Conservation (phyloP, 2,113 vertebrate genomes). For the Labeo catla region DNA sequence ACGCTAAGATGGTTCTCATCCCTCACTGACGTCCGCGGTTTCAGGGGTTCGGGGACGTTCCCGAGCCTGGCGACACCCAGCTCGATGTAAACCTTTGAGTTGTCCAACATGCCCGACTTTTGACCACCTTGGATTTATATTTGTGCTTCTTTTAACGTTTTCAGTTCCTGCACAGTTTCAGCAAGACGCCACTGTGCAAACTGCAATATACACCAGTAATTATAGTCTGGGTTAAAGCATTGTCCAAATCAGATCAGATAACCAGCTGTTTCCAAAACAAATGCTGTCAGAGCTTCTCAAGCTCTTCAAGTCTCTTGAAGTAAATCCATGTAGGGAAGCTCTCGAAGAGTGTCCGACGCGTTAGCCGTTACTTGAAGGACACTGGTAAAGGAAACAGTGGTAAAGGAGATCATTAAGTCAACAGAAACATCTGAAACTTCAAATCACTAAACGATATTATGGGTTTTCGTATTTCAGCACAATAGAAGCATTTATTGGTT, state of each 20-base stretch:
- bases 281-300: neutral
- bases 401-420: neutral
- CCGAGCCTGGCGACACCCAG: conserved; percentile 58
- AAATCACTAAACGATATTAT: neutral
- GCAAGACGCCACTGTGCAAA: neutral
- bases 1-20: neutral
- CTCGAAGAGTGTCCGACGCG: neutral
- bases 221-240: neutral
- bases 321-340: neutral
- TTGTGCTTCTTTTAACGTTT: neutral
- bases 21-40: conserved; percentile 22
- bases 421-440: neutral
- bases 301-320: neutral
- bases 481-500: no score
- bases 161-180: neutral
- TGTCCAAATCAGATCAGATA: no score
- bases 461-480: neutral
- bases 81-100: conserved; percentile 43
- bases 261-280: no score
- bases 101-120: neutral
- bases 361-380: neutral
- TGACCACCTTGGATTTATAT: neutral
- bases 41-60: conserved; percentile 47
- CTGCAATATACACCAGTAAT: neutral
- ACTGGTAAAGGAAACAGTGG: neutral